Evolutionary conservation across 2,113 vertebrate species (phyloP).

Genomic region (Myotis yumanensis): DNA sequence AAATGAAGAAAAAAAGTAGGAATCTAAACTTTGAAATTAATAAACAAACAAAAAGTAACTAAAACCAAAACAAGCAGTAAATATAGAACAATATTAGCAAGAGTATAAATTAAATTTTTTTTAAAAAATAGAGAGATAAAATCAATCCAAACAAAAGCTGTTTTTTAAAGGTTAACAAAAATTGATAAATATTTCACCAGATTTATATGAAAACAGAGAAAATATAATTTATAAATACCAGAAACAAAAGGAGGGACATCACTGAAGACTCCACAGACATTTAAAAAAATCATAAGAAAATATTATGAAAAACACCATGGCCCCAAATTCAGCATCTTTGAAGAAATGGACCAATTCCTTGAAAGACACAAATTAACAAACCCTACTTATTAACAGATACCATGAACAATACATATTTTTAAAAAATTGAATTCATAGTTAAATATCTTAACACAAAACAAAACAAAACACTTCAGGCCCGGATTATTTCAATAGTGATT

Average conservation of each 20-base stretch:
- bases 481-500: background rate
- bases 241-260: background rate
- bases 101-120: background rate
- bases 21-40: background rate
- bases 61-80: too few relatives aligned
- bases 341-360: too few relatives aligned
- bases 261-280: background rate
- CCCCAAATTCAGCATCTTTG: too few relatives aligned
- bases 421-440: background rate
- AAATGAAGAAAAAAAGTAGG: background rate
- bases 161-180: too few relatives aligned
- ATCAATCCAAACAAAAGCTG: background rate
- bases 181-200: too few relatives aligned
- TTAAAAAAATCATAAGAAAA: too few relatives aligned
- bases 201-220: background rate
- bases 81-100: background rate
- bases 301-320: too few relatives aligned
- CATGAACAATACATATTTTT: background rate
- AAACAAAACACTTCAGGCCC: background rate
- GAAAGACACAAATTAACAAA: background rate
- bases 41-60: background rate
- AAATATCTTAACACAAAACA: background rate
- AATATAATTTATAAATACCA: background rate
- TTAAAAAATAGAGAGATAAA: background rate
- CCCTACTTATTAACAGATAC: background rate